Conservation (phyloP, 2,113 vertebrate genomes). For the Hippocampus barbouri region DNA sequence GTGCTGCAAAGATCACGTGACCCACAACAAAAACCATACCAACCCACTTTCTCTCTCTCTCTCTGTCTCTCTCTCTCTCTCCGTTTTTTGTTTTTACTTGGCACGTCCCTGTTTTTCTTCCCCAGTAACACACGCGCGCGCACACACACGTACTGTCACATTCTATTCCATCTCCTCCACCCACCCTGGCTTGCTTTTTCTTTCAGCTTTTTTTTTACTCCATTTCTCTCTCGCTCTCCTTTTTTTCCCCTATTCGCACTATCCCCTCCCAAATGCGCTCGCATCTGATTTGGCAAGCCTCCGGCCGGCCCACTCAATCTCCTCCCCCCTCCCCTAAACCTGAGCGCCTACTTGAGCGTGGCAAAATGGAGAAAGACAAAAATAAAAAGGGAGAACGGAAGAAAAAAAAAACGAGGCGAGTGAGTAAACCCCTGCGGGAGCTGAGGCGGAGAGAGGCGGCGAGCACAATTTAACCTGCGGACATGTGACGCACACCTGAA, state of each 20-base stretch:
- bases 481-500: constrained; percentile 12
- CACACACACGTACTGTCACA: constrained; percentile 32
- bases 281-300: constrained; percentile 66
- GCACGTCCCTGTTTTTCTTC: constrained; percentile 11
- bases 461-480: constrained; percentile 40
- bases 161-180: constrained; percentile 35
- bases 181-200: constrained; percentile 18
- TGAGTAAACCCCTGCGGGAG: constrained; percentile 17
- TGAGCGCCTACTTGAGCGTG: constrained; percentile 40
- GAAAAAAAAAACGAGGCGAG: constrained; percentile 5
- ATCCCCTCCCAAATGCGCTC: constrained; percentile 46
- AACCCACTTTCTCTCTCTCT: constrained; percentile 27
- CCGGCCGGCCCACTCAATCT: constrained; percentile 53
- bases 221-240: neutral
- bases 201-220: constrained; percentile 1
- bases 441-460: neutral
- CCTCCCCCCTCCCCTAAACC: constrained; percentile 46
- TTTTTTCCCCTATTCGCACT: constrained; percentile 16
- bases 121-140: constrained; percentile 31
- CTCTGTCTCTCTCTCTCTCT: neutral
- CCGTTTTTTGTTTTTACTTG: constrained; percentile 1
- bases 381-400: constrained; percentile 7
- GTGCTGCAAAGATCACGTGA: constrained; percentile 59
- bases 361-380: constrained; percentile 8
- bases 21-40: constrained; percentile 58